These are phyloP conservation scores for Drosophila heteroneura DNA, from an alignment of 2,888 invertebrate genomes.

Conservation along the genomic window DNA sequence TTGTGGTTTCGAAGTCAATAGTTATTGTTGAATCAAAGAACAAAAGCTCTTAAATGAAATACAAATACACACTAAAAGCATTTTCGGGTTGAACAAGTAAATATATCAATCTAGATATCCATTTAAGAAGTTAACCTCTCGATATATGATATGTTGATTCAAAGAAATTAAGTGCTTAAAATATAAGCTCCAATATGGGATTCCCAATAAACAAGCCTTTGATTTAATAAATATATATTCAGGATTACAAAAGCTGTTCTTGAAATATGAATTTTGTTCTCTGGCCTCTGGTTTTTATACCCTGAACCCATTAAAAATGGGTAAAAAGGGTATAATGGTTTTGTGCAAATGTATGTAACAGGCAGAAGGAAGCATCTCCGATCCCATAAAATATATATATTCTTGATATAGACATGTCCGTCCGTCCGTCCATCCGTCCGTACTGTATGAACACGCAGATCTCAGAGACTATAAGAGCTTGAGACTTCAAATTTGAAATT, in stretches of 20 bases:
- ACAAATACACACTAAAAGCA: neutral
- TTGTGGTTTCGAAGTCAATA: neutral
- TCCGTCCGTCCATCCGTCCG: no score
- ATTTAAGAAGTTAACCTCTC: neutral
- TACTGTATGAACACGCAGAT: no score
- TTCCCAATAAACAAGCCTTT: neutral
- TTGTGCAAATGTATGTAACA: no score
- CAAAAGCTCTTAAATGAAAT: neutral
- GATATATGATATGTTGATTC: neutral
- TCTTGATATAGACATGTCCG: no score
- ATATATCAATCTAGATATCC: neutral
- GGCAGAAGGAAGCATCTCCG: no score
- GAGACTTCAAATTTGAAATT: no score
- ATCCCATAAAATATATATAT: no score
- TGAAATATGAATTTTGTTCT: neutral
- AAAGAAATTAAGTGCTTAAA: neutral
- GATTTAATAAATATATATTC: neutral
- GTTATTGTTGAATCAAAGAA: neutral
- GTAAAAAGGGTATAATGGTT: no score
- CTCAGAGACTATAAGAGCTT: no score
- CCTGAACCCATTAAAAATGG: no score
- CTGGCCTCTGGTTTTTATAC: neutral
- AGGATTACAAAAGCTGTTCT: neutral
- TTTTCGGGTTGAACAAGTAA: neutral
- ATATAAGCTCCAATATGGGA: neutral